Percentiles rank a stretch among this genome's conserved stretches.
These are phyloP conservation scores for Holacanthus passer DNA, from an alignment of 2,113 vertebrate genomes.

Conservation along the genomic window DNA sequence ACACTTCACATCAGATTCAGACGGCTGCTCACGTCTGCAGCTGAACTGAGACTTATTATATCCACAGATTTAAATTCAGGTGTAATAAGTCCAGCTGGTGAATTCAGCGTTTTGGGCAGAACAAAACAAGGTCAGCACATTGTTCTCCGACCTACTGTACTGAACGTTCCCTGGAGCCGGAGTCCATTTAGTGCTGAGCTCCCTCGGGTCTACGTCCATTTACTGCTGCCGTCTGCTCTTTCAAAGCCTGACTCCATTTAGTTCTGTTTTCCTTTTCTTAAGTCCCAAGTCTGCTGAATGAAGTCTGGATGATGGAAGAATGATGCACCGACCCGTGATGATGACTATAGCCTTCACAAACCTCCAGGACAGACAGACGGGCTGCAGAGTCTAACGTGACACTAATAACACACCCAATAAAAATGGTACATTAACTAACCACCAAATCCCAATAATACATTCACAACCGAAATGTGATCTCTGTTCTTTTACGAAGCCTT, in stretches of 20 bases:
- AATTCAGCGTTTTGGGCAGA: conserved; percentile 15
- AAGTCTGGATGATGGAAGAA: conserved; percentile 14
- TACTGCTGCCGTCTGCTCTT: conserved; percentile 43
- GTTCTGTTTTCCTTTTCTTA: not conserved
- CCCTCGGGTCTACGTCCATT: conserved; percentile 29
- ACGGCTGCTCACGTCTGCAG: not conserved
- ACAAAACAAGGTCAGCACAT: conserved; percentile 51
- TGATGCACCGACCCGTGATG: conserved; percentile 23
- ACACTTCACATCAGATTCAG: not conserved
- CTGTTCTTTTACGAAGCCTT: too few species aligned
- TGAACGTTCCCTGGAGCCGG: conserved; percentile 42
- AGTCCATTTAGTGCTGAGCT: conserved; percentile 51
- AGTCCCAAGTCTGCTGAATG: conserved; percentile 33
- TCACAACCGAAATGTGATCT: not conserved
- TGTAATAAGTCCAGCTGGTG: not conserved
- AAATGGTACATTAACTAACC: not conserved
- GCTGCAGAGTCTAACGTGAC: not conserved
- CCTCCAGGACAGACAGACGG: not conserved
- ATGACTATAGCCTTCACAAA: not conserved
- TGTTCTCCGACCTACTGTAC: conserved; percentile 35
- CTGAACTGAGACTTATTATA: not conserved
- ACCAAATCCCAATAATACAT: not conserved
- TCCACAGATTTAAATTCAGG: not conserved
- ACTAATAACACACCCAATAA: not conserved
- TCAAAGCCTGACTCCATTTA: conserved; percentile 19